Evolutionary conservation across 2,888 invertebrate species (phyloP), one percentile per base, ranked within the genome.

Genomic region (Podotricha telesiphe): DNA sequence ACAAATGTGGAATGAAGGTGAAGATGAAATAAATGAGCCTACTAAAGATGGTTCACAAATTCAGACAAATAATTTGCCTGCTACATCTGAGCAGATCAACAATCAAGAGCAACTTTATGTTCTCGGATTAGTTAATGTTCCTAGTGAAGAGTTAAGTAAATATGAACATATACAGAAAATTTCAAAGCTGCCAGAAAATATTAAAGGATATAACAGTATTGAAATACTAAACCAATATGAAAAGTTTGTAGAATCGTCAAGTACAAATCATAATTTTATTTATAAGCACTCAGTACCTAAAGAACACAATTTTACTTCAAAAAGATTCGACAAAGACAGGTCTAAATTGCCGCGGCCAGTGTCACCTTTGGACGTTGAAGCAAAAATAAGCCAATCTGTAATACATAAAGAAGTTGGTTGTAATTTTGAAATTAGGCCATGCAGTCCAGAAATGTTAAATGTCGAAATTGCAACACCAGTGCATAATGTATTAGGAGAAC

Each of bases 401-500:
- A 93, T 93, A 73, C 93, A 93, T 75, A 93, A 93, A 82, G 93
- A 93, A 78, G 93, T 93, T 63, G 91, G 93, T 37, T 93, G 93
- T 77, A 93, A 93, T 80, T 93, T 93, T 85, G 93, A 93, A 85
- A 93, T 93, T 71, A 92, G 87, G 73, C 93, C 93, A 34, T 93
- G 93, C 75, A 93, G 93, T 80, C 93, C 93, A 65, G 87, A 90
- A 86, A 91, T 92, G 88, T 78, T 92, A 73, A 91, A 89, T 86
- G 91, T 87, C 28, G 89, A 91, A 81, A 76, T 87, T 66, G 91
- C 91, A 47, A 81, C 91, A 70, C 88, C 91, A 48, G 81, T 86
- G 37, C 87, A 88, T 78, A 88, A 83, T 76, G 76, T 91, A 70
- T 79, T 90, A 65, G 80, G 79, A 61, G 92, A 92, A 77, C 86